Percentiles rank a stretch among this genome's conserved stretches.
Conservation (phyloP, 2,888 invertebrate genomes). For the Tipula helvola region DNA sequence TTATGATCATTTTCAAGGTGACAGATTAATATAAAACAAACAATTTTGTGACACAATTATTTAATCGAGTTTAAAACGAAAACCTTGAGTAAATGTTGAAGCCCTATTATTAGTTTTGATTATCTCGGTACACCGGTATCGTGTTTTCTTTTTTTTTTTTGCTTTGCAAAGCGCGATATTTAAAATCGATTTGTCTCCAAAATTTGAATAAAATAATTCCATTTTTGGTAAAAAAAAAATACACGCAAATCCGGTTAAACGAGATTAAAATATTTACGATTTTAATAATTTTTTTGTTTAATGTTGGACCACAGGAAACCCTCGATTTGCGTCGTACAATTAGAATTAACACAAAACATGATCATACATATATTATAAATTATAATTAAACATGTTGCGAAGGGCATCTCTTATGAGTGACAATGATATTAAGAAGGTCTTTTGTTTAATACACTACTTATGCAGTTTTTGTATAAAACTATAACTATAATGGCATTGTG, state of each 20-base stretch:
- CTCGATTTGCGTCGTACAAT: not conserved
- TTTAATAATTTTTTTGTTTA: not conserved
- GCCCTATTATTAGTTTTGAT: not conserved
- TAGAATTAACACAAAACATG: not conserved
- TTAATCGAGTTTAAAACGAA: not conserved
- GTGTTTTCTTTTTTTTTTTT: not conserved
- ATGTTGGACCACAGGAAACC: not conserved
- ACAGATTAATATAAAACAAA: not conserved
- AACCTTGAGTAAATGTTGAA: not conserved
- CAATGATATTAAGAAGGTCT: not conserved
- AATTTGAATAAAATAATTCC: not conserved
- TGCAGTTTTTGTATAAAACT: not conserved
- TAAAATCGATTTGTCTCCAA: not conserved
- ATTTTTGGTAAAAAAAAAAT: not conserved
- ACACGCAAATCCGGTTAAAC: not conserved
- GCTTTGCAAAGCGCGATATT: not conserved
- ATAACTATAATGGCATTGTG: not conserved
- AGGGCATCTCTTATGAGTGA: not conserved
- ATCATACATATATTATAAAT: not conserved
- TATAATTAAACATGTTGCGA: not conserved
- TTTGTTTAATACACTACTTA: not conserved
- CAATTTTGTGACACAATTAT: not conserved
- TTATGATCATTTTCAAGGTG: not conserved
- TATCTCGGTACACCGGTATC: not conserved
- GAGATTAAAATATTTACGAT: not conserved